Conservation (phyloP, 2,113 vertebrate species). For the Oxyura jamaicensis region DNA sequence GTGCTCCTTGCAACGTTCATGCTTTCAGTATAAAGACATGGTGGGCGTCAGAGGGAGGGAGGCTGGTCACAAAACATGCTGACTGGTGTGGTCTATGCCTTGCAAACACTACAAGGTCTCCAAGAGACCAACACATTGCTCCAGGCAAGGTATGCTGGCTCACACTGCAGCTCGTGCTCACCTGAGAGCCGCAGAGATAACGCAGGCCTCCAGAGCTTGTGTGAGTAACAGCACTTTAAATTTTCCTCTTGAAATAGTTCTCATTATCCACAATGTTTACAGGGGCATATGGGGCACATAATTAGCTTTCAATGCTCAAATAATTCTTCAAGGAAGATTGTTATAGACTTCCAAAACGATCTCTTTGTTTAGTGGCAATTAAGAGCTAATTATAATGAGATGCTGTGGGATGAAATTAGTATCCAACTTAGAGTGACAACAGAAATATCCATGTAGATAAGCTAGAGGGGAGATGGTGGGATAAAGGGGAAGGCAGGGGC, state of each 20-base stretch:
- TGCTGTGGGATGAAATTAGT: slow-evolving; percentile 22
- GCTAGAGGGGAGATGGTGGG: neutral
- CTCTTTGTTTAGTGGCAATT: slow-evolving; percentile 40
- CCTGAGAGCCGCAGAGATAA: no score
- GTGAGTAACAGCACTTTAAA: neutral
- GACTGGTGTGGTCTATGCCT: neutral
- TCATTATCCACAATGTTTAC: neutral
- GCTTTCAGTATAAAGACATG: neutral
- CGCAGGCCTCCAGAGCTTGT: neutral
- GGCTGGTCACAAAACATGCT: neutral
- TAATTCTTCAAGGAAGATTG: slow-evolving; percentile 12
- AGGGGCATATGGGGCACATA: neutral
- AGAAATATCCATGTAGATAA: neutral
- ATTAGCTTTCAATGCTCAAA: neutral
- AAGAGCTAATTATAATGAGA: slow-evolving; percentile 38
- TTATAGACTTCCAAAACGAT: slow-evolving; percentile 1
- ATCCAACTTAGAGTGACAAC: neutral
- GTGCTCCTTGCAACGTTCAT: neutral
- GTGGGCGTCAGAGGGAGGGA: neutral
- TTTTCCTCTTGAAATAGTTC: neutral
- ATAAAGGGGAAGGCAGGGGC: neutral
- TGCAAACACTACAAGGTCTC: neutral
- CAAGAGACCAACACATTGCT: neutral
- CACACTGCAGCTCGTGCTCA: no score
- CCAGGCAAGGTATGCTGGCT: no score